A percentile compares a stretch with the other conserved stretches of the same genome.
These are phyloP conservation scores for Labeo catla DNA, from an alignment of 2,113 vertebrate genomes.

Conservation along the genomic window DNA sequence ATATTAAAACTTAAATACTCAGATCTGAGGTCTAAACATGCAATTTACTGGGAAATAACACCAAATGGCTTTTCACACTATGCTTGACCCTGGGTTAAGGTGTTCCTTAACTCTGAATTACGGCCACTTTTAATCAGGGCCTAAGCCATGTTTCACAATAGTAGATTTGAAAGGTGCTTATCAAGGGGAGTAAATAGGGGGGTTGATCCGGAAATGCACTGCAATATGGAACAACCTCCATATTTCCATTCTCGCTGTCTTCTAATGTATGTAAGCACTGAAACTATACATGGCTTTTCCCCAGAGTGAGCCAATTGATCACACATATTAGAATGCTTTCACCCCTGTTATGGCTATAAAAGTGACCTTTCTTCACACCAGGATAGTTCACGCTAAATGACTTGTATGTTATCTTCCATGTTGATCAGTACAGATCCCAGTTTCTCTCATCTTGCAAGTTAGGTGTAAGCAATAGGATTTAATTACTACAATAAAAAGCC, in stretches of 20 bases:
- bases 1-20: background rate
- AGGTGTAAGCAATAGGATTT: background rate
- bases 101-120: background rate
- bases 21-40: background rate
- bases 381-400: constrained; percentile 3
- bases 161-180: background rate
- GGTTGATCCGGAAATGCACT: background rate
- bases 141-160: background rate
- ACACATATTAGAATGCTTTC: background rate
- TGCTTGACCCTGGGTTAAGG: background rate
- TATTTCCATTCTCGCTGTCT: background rate
- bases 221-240: background rate
- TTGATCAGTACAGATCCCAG: background rate
- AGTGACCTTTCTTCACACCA: constrained; percentile 11
- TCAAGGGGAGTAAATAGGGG: background rate
- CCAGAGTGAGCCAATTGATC: constrained; percentile 52
- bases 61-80: background rate
- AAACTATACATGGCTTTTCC: constrained; percentile 28
- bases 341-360: constrained; percentile 44
- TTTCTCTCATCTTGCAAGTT: background rate
- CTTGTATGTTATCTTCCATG: background rate
- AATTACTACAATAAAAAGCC: constrained; percentile 7
- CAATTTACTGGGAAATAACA: background rate
- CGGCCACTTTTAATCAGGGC: background rate
- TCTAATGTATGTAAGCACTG: background rate